Base-by-base conservation (phyloP, 2,888 invertebrate species). In the Eupithecia pulchellata region DNA sequence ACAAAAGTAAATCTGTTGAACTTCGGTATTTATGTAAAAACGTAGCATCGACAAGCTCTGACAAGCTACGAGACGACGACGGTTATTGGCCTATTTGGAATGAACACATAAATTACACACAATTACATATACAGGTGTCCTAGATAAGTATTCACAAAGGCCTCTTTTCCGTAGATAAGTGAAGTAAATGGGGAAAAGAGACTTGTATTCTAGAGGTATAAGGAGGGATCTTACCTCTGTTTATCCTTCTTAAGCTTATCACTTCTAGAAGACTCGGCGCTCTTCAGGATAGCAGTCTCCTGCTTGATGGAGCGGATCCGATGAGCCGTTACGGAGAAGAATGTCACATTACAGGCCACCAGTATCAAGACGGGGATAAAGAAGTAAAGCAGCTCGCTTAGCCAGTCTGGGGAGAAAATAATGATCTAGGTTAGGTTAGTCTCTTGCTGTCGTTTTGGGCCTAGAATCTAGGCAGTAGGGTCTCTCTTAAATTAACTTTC, bases 311-410 rank as follows among this genome's bases (percentile, higher is more conserved):
- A 92, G 52, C 96, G 89, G 75, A 97, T 96, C 78, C 96, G 96
- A 66, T 95, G 82, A 0, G 97, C 96, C 0, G 97, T 97, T 63
- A 96, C 91, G n/a, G 95, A 86, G 87, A 97, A 97, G 69, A 97
- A 92, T 8, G 94, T 86, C 62, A 96, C 91, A 83, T 97, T 97
- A 83, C 95, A 93, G 0, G 96, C 79, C 11, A 97, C 95, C 17
- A 97, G 89, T 13, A 96, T 81, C 42, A 96, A 95, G 72, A 97
- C 96, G 0, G 97, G 97, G 0, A 94, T 94, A 86, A 96, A 97
- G 90, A 97, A 97, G 86, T 97, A 97, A 17, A 96, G 83, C 47
- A 96, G 85, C 74, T 95, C 95, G 11, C 96, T 95, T 57, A 86
- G 64, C 81, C 95, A 91, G 77, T 91, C 96, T 96, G 88, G 8